Evolutionary conservation across 2,888 invertebrate species (phyloP).

Genomic region (Poecilobothrus nobilitatus): DNA sequence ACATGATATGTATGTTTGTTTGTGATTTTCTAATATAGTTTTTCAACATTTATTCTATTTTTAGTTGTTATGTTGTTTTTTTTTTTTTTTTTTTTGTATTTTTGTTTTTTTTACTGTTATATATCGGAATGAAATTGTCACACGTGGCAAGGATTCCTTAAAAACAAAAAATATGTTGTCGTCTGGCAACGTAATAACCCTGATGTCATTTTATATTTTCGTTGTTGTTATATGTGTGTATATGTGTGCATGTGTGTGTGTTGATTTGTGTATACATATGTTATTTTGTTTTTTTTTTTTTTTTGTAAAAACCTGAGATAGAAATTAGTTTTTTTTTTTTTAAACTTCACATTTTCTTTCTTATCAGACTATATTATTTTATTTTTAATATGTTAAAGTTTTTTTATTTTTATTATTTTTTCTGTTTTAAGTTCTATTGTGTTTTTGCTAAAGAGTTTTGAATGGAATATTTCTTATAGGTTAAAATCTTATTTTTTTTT

Average conservation of each 20-base stretch:
- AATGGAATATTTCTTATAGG: too few species aligned
- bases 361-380: too few species aligned
- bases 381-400: too few species aligned
- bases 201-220: not conserved
- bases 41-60: too few species aligned
- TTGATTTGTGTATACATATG: not conserved
- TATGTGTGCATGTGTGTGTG: too few species aligned
- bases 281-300: not conserved
- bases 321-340: slow-evolving; percentile 1
- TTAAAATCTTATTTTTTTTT: too few species aligned
- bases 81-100: not conserved
- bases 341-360: not conserved
- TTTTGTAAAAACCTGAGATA: not conserved
- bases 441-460: too few species aligned
- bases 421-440: too few species aligned
- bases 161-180: not conserved
- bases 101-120: not conserved
- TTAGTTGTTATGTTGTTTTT: too few species aligned
- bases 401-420: too few species aligned
- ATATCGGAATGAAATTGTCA: slow-evolving; percentile 1
- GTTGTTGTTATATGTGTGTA: not conserved
- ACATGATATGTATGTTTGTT: too few species aligned
- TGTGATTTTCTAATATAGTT: too few species aligned
- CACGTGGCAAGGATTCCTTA: not conserved
- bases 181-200: not conserved